Percentiles rank a stretch among this genome's conserved stretches.
phyloP scores from a whole-genome alignment of 2,113 vertebrate species.

The Thamnaconus septentrionalis region DNA sequence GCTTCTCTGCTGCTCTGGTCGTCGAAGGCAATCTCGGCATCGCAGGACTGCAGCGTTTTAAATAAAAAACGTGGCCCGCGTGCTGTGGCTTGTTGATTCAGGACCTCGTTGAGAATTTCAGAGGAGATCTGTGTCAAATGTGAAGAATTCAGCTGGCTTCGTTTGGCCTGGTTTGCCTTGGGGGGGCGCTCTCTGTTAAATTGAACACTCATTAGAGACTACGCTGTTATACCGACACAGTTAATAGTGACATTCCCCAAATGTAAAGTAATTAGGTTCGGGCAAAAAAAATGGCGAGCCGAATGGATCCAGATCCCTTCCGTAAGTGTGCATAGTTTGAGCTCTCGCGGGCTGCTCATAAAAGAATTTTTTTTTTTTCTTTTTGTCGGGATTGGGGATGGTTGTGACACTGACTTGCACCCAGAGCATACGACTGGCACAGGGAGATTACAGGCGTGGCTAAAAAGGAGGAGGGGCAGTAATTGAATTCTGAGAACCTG shows the following conservation, averaged over 20 bases:
- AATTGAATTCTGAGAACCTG: conserved; percentile 77
- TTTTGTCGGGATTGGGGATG: conserved; percentile 17
- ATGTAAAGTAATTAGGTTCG: conserved; percentile 63
- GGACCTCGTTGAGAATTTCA: conserved; percentile 36
- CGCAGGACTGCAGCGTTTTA: no score
- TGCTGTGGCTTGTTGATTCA: conserved; percentile 28
- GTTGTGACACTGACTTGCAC: conserved; percentile 65
- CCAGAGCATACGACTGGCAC: conserved; percentile 68
- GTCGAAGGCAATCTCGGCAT: no score
- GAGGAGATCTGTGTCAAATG: conserved; percentile 40
- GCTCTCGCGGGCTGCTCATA: conserved; percentile 56
- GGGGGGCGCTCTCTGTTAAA: conserved; percentile 66
- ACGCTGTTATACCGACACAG: conserved; percentile 60
- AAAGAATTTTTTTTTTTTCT: conserved; percentile 59
- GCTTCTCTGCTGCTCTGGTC: no score
- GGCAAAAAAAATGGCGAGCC: conserved; percentile 42
- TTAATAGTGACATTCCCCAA: conserved; percentile 69
- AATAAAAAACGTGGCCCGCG: conserved; percentile 7
- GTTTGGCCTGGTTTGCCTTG: conserved; percentile 52
- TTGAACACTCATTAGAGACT: conserved; percentile 70
- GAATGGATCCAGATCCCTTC: conserved; percentile 61
- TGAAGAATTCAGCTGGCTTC: conserved; percentile 46
- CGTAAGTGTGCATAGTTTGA: conserved; percentile 49
- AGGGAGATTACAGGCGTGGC: conserved; percentile 71
- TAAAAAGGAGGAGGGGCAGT: conserved; percentile 75